A percentile compares a stretch with the other conserved stretches of the same genome.
phyloP scores from a whole-genome alignment of 2,113 vertebrate species.

The Podocnemis expansa region DNA sequence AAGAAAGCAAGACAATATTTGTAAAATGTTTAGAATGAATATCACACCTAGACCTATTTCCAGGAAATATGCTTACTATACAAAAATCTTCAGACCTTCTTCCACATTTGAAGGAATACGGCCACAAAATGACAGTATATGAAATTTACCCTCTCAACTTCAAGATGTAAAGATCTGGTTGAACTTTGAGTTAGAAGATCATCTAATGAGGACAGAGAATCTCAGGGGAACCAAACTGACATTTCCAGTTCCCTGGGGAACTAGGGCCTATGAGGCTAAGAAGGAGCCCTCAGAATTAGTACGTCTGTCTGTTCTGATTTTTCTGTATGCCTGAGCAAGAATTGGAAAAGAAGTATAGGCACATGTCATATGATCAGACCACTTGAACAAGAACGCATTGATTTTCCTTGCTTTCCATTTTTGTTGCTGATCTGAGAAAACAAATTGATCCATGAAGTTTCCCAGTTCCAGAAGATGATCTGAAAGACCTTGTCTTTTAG shows the following conservation, averaged over 20 bases:
- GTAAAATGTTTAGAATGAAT: background rate
- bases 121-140: background rate
- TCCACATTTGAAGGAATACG: background rate
- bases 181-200: background rate
- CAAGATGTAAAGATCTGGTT: background rate
- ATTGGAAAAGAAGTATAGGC: background rate
- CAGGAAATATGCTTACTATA: background rate
- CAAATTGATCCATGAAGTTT: conserved; percentile 37
- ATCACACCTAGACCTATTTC: background rate
- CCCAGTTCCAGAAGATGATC: conserved; percentile 42
- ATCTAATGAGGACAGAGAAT: background rate
- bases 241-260: background rate
- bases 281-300: no score
- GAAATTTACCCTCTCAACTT: background rate
- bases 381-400: background rate
- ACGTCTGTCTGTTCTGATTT: background rate
- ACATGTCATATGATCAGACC: background rate
- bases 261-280: background rate
- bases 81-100: background rate
- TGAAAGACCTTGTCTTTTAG: conserved; percentile 47
- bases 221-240: background rate
- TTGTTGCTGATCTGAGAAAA: conserved; percentile 18
- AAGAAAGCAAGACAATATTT: background rate
- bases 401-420: conserved; percentile 10
- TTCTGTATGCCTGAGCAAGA: background rate